Evolutionary conservation across 1,140 invertebrate genomes (phyloP).

Genomic region (Popillia japonica): DNA sequence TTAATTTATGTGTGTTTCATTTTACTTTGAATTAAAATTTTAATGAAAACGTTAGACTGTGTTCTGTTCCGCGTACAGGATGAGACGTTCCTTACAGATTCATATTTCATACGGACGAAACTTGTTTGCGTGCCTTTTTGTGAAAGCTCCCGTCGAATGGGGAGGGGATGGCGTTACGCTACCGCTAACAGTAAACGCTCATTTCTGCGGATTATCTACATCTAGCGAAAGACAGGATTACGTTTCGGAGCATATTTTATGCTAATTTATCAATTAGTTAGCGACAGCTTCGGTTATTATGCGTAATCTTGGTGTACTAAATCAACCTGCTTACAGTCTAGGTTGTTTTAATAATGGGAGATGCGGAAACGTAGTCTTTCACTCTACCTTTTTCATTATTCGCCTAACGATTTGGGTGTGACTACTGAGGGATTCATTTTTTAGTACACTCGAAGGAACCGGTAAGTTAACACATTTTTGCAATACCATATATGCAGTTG

Average conservation of each 20-base stretch:
- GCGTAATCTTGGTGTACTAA: neutral
- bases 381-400: no score
- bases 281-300: conserved; percentile 11
- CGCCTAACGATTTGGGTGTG: no score
- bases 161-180: neutral
- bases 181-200: conserved; percentile 14
- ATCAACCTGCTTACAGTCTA: neutral
- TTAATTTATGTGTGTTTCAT: conserved; percentile 43
- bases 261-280: conserved; percentile 42
- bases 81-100: conserved; percentile 37
- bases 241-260: conserved; percentile 30
- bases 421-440: no score
- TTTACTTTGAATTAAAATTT: conserved; percentile 44
- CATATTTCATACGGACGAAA: conserved; percentile 41
- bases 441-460: no score
- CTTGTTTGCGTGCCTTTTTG: neutral
- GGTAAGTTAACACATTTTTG: no score
- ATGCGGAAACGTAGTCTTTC: no score
- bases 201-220: conserved; percentile 37
- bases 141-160: neutral
- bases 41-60: conserved; percentile 43
- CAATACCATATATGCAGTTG: no score
- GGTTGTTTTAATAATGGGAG: neutral
- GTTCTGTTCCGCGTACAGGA: neutral
- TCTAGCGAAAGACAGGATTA: neutral